A percentile compares a stretch with the other conserved stretches of the same genome.
phyloP scores from a whole-genome alignment of 2,888 invertebrate species.

The Hydroisotoma schaefferi region DNA sequence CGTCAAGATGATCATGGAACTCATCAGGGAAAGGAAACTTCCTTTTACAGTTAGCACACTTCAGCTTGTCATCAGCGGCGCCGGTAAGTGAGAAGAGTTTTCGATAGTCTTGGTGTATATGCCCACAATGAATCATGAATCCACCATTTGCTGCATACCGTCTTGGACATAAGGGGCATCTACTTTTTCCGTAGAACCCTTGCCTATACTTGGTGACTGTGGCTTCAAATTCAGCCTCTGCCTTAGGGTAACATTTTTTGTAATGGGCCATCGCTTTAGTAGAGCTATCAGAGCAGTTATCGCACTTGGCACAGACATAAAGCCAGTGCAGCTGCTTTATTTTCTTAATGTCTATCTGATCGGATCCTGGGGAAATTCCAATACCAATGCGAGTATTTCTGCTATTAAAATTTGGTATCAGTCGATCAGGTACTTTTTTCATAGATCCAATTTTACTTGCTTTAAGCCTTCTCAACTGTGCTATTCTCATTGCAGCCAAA shows the following conservation, averaged over 20 bases:
- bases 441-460: neutral
- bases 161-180: slow-evolving; percentile 43
- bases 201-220: slow-evolving; percentile 43
- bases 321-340: slow-evolving; percentile 46
- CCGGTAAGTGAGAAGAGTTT: slow-evolving; percentile 32
- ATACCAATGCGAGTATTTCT: slow-evolving; percentile 34
- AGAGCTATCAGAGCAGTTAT: slow-evolving; percentile 36
- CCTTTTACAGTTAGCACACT: slow-evolving; percentile 37
- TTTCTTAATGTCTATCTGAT: slow-evolving; percentile 32
- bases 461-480: neutral
- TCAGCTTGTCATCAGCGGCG: slow-evolving; percentile 33
- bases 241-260: slow-evolving; percentile 31
- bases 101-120: slow-evolving; percentile 39
- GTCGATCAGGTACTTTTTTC: slow-evolving; percentile 1
- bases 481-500: neutral
- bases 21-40: slow-evolving; percentile 27
- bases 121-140: slow-evolving; percentile 45
- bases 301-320: slow-evolving; percentile 44
- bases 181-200: slow-evolving; percentile 44
- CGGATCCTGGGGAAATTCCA: slow-evolving; percentile 29
- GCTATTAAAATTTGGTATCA: neutral
- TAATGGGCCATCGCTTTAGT: slow-evolving; percentile 41
- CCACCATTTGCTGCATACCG: slow-evolving; percentile 39
- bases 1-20: slow-evolving; percentile 39
- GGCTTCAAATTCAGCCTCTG: slow-evolving; percentile 34